phyloP scores from a whole-genome alignment of 2,797 vertebrate species.

The Smutsia temminckii region DNA sequence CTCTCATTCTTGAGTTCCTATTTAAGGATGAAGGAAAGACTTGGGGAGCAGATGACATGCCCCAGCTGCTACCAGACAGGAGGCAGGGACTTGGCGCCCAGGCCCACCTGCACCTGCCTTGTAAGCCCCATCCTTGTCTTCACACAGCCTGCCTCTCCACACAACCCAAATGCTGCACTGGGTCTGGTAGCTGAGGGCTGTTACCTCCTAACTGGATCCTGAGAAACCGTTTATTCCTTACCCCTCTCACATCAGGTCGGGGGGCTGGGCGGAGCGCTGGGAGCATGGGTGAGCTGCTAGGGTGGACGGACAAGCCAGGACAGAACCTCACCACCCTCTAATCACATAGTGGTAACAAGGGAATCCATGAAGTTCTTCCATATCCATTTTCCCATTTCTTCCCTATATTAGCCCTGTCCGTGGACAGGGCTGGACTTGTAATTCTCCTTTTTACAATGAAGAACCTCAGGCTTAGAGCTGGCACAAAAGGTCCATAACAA shows the following conservation, averaged over 20 bases:
- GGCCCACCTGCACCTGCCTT: too few relatives aligned
- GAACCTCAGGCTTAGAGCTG: neutral
- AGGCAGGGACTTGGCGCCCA: too few relatives aligned
- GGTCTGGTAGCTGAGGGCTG: neutral
- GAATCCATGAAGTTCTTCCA: neutral
- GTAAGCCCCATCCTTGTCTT: neutral
- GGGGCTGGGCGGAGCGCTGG: neutral
- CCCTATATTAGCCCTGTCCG: neutral
- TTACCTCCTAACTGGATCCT: neutral
- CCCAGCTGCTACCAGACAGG: neutral
- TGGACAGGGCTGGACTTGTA: neutral
- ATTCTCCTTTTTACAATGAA: neutral
- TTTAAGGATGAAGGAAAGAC: neutral
- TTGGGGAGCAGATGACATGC: neutral
- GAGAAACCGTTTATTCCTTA: neutral
- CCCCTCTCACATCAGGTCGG: neutral
- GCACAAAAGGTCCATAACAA: neutral
- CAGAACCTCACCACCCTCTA: neutral
- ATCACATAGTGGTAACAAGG: neutral
- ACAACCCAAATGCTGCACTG: too few relatives aligned
- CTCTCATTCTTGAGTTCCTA: neutral
- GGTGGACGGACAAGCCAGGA: neutral
- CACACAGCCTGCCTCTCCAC: neutral
- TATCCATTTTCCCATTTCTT: neutral
- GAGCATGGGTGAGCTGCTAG: neutral